Conservation (phyloP, 2,888 invertebrate species). For the Drosophila rellima region DNA sequence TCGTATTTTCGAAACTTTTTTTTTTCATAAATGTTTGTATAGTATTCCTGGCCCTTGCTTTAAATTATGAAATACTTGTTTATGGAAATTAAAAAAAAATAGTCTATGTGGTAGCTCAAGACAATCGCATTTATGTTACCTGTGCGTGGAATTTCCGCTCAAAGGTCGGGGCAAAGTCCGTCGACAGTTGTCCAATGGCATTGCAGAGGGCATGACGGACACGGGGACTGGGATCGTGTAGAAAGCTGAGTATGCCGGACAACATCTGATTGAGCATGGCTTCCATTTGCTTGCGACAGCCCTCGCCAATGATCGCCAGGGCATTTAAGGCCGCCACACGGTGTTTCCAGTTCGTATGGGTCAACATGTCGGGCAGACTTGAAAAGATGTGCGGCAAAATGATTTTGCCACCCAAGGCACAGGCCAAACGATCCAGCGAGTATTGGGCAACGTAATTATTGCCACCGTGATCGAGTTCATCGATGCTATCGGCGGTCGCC, state of each 20-base stretch:
- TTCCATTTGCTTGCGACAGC: constrained; percentile 99
- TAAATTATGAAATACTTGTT: too few relatives aligned
- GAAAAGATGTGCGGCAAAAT: constrained; percentile 95
- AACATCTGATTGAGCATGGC: constrained; percentile 96
- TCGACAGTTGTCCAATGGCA: constrained; percentile 99
- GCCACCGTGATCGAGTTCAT: constrained; percentile 97
- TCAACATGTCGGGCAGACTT: constrained; percentile 94
- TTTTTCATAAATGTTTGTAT: too few relatives aligned
- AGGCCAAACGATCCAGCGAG: constrained; percentile 98
- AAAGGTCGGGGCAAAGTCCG: constrained; percentile 98
- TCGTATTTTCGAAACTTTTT: too few relatives aligned
- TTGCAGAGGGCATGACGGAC: constrained; percentile 98
- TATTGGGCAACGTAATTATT: constrained; percentile 98
- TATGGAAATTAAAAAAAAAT: too few relatives aligned
- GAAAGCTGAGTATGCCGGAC: constrained; percentile 94
- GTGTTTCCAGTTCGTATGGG: constrained; percentile 93
- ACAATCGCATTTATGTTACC: constrained; percentile 52
- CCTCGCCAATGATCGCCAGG: constrained; percentile 98
- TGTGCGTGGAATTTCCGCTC: constrained; percentile 99
- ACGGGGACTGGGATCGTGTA: constrained; percentile 90
- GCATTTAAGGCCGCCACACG: constrained; percentile 99
- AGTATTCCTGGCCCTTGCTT: too few relatives aligned
- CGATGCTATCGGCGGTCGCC: constrained; percentile 93
- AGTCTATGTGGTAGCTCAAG: too few relatives aligned
- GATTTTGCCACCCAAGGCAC: constrained; percentile 96